A percentile compares a stretch with the other conserved stretches of the same genome.
These are phyloP conservation scores for Physocephala rufipes DNA, from an alignment of 2,888 invertebrate genomes.

Conservation along the genomic window DNA sequence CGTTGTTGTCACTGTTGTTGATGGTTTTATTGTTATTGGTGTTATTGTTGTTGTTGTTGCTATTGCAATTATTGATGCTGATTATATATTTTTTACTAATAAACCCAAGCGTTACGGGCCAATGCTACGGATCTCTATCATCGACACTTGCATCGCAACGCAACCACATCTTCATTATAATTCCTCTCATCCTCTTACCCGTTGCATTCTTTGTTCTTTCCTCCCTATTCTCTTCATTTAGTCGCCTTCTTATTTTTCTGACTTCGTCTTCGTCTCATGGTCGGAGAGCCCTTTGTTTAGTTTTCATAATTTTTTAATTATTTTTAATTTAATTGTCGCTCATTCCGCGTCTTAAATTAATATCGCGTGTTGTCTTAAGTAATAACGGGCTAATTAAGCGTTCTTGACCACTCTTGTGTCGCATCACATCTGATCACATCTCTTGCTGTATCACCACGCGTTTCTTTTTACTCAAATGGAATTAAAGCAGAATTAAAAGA, in stretches of 20 bases:
- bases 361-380: constrained; percentile 54
- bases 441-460: too few species aligned
- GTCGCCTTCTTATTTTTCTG: not conserved
- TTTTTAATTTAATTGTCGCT: constrained; percentile 64
- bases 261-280: not conserved
- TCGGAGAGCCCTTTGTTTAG: not conserved
- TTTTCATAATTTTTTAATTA: constrained; percentile 64
- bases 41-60: constrained; percentile 13
- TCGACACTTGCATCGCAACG: constrained; percentile 31
- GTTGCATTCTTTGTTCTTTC: not conserved
- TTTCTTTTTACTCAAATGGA: too few species aligned
- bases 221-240: not conserved
- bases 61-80: not conserved
- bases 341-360: too few species aligned
- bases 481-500: too few species aligned
- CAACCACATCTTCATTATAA: not conserved
- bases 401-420: not conserved
- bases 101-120: constrained; percentile 39
- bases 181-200: not conserved
- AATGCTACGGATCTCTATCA: constrained; percentile 37
- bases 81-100: constrained; percentile 21
- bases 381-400: constrained; percentile 35
- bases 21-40: constrained; percentile 40
- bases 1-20: constrained; percentile 37
- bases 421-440: too few species aligned